phyloP scores from a whole-genome alignment of 2,113 vertebrate genomes.

The Mobula hypostoma region DNA sequence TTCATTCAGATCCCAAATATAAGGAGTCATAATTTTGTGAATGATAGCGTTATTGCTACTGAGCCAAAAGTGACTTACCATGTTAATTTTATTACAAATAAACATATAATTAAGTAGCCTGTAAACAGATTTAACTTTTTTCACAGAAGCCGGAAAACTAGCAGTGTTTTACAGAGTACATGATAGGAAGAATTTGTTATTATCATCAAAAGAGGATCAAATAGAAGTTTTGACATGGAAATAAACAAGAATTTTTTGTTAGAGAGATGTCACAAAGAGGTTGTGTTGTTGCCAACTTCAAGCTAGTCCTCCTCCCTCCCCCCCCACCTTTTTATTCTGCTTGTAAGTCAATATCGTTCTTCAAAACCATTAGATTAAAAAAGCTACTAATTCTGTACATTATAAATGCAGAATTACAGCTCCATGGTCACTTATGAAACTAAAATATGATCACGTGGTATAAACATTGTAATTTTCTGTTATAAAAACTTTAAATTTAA shows the following conservation, averaged over 20 bases:
- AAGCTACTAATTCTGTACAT: not conserved
- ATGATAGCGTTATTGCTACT: not conserved
- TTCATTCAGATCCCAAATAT: not conserved
- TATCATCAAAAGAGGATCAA: not conserved
- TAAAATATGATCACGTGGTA: too few species aligned
- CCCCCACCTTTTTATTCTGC: too few species aligned
- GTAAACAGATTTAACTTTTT: not conserved
- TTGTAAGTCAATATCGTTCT: not conserved
- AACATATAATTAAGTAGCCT: not conserved
- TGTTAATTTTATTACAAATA: not conserved
- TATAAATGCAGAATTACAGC: not conserved
- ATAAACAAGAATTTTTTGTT: not conserved
- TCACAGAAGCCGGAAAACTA: not conserved
- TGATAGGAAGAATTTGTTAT: not conserved
- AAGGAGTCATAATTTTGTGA: not conserved
- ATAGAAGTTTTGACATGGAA: not conserved
- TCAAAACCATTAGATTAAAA: not conserved
- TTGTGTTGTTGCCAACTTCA: not conserved
- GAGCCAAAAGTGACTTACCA: not conserved
- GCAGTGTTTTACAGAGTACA: not conserved
- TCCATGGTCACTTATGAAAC: too few species aligned
- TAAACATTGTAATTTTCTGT: too few species aligned
- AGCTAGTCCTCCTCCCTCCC: too few species aligned
- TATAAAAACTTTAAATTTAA: too few species aligned
- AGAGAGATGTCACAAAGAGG: not conserved